Percentiles rank a stretch among this genome's conserved stretches.
These are phyloP conservation scores for Anastrepha obliqua DNA, from an alignment of 1,140 invertebrate genomes.

Conservation along the genomic window DNA sequence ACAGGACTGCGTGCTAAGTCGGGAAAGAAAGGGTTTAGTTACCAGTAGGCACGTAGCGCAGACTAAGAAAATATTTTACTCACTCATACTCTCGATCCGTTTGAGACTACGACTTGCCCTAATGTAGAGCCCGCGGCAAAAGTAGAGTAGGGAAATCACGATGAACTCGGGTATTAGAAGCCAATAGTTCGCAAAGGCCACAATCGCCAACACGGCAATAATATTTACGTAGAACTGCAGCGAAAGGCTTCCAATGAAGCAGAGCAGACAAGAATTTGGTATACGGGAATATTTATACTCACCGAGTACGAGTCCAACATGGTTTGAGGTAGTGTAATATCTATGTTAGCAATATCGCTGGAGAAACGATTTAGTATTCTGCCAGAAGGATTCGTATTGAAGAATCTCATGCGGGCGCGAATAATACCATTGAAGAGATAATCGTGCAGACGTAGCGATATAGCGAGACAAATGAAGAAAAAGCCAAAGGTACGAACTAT, in stretches of 20 bases:
- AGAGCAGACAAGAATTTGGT: neutral
- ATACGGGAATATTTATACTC: constrained; percentile 65
- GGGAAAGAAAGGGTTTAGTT: neutral
- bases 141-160: constrained; percentile 80
- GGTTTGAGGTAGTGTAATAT: constrained; percentile 86
- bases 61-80: constrained; percentile 60
- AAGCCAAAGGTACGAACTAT: constrained; percentile 82
- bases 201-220: constrained; percentile 80
- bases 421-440: constrained; percentile 89
- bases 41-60: neutral
- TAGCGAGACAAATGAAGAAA: constrained; percentile 85
- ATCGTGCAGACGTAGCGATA: constrained; percentile 88
- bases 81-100: constrained; percentile 87
- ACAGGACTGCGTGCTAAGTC: constrained; percentile 84
- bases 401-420: constrained; percentile 89
- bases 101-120: constrained; percentile 87
- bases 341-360: constrained; percentile 89
- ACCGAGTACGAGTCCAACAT: constrained; percentile 85
- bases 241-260: neutral
- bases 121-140: constrained; percentile 84
- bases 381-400: constrained; percentile 89
- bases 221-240: constrained; percentile 79
- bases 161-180: constrained; percentile 83
- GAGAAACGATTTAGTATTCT: constrained; percentile 90
- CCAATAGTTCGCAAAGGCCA: constrained; percentile 86